These are phyloP conservation scores for Xiphorhynchus erythropygius DNA, from an alignment of 2,797 vertebrate species.

Conservation along the genomic window DNA sequence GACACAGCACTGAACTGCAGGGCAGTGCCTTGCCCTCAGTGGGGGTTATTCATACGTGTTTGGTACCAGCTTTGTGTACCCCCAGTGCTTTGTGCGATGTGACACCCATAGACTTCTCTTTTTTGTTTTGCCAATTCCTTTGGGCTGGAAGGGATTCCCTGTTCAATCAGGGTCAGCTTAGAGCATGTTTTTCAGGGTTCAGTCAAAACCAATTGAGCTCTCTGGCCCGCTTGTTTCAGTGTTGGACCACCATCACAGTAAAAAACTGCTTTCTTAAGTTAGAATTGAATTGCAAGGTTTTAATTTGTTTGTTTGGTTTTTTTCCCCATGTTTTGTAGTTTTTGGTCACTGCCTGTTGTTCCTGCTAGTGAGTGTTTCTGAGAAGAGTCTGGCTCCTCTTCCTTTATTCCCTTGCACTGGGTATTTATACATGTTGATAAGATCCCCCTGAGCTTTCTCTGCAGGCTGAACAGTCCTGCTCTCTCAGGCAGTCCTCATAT, in stretches of 20 bases:
- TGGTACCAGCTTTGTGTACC: background rate
- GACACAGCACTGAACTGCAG: background rate
- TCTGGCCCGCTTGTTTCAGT: background rate
- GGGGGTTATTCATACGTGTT: rapidly evolving
- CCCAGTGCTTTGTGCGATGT: rapidly evolving
- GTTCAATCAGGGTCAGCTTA: background rate
- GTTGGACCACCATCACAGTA: background rate
- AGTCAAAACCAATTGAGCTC: background rate
- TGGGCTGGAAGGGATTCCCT: background rate
- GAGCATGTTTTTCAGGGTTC: background rate
- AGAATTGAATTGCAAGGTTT: background rate
- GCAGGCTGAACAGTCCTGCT: background rate
- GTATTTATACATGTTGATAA: background rate
- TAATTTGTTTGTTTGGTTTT: no score
- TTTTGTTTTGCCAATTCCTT: background rate
- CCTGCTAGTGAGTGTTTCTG: rapidly evolving
- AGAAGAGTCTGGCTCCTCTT: background rate
- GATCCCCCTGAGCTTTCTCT: background rate
- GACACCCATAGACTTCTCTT: background rate
- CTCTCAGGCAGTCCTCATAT: background rate
- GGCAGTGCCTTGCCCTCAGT: rapidly evolving
- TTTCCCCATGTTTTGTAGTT: background rate
- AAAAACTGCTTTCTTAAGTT: background rate
- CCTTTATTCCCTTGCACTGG: background rate
- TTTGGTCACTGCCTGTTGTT: background rate